Conservation (phyloP, 2,888 invertebrate genomes). For the Nebria salina region DNA sequence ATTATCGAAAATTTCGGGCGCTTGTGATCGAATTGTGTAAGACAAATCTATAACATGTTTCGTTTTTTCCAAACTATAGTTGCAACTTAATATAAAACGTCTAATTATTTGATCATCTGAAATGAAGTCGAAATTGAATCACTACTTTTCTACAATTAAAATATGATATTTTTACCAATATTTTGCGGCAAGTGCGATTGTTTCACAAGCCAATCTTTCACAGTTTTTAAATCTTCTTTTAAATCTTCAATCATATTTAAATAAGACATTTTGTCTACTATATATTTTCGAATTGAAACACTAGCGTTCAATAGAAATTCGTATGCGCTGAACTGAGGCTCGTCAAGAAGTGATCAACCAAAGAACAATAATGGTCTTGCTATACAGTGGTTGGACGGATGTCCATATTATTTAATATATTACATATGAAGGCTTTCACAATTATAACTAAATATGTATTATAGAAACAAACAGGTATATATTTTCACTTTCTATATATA, state of each 20-base stretch:
- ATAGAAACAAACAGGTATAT: not conserved
- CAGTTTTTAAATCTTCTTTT: conserved; percentile 62
- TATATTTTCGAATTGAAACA: too few relatives aligned
- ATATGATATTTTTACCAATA: conserved; percentile 65
- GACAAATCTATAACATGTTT: conserved; percentile 63
- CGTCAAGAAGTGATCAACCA: not conserved
- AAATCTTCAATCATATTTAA: conserved; percentile 32
- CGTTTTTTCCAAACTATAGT: conserved; percentile 67
- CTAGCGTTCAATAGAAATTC: too few relatives aligned
- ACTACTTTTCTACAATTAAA: conserved; percentile 21
- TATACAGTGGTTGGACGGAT: not conserved
- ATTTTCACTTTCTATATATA: not conserved
- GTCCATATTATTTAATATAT: not conserved
- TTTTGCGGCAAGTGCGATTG: conserved; percentile 75
- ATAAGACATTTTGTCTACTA: conserved; percentile 2
- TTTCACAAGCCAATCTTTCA: conserved; percentile 70
- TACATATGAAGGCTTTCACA: not conserved
- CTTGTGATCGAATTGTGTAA: conserved; percentile 69
- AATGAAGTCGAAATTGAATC: conserved; percentile 49
- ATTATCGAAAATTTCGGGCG: conserved; percentile 70
- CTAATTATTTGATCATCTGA: conserved; percentile 68
- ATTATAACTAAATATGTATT: not conserved
- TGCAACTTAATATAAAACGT: conserved; percentile 68
- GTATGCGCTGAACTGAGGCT: not conserved
- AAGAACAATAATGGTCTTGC: not conserved